Base-by-base conservation (phyloP, 2,888 invertebrate species). In the Noctuana brunneofusca region DNA sequence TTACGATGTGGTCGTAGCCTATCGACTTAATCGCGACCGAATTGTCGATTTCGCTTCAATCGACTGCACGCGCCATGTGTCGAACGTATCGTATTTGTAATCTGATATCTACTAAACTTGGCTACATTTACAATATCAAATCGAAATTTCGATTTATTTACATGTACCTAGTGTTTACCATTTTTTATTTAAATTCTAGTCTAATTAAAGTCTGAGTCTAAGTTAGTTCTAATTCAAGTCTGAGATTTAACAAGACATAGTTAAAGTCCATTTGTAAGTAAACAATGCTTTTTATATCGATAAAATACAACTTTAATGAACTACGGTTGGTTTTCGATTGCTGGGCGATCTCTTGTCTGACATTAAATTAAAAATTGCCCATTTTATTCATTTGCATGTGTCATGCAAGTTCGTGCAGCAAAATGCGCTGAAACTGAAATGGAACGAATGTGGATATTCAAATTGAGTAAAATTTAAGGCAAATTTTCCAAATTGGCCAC, bases 11-110 rank as follows among this genome's bases (percentile, higher is more conserved):
- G 75, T 80, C 80, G 75, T 78, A 38, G 3, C n/a, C 35, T 32
- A 80, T 80, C 80, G 72, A 75, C 75, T 81, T 77, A 75, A 70
- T 74, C 80, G 79, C 79, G 81, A 80, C 71, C 78, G 77, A 76
- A 79, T 78, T 83, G 82, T 79, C 84, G 79, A 85, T 85, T 87
- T 81, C 64, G 74, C 70, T 75, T 75, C 86, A 81, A 81, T 70
- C 73, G 77, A 86, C 66, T 86, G 86, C 79, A 75, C 86, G 76
- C 82, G 78, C 80, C 84, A 83, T 83, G 75, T 85, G 84, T 74
- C 71, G 68, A 69, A 73, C 77, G 72, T 78, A 78, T 82, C 83
- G 75, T 76, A 75, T 82, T 79, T 74, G 86, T 82, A 86, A 89
- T 79, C 73, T 71, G 80, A 89, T 78, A n/a, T n/a, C n/a, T n/a